Evolutionary conservation across 92 coral and sea anemone genomes (phyloP).

Genomic region (Hydrozoanthus gracilis): DNA sequence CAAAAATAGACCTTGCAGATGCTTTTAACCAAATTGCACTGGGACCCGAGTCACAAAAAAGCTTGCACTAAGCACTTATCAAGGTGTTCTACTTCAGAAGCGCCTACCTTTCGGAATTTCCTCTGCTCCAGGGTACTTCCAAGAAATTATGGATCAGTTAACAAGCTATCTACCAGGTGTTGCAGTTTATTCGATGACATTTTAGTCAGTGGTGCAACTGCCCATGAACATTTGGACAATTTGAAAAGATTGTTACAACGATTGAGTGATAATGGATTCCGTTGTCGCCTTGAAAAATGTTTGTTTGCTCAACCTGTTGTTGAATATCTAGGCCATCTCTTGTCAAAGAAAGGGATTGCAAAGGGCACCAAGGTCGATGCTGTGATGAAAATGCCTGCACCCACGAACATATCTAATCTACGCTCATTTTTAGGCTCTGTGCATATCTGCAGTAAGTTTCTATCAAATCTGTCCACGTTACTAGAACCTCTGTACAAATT

Average conservation of each 20-base stretch:
- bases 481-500: constrained; percentile 39
- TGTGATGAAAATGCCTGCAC: constrained; percentile 41
- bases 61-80: constrained; percentile 6
- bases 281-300: constrained; percentile 45
- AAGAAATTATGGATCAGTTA: constrained; percentile 12
- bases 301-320: constrained; percentile 36
- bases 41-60: constrained; percentile 11
- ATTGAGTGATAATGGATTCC: constrained; percentile 37
- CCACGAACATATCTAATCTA: constrained; percentile 41
- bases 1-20: constrained; percentile 57
- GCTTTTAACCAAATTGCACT: constrained; percentile 5
- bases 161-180: constrained; percentile 12
- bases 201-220: constrained; percentile 31
- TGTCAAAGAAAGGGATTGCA: constrained; percentile 40
- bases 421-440: constrained; percentile 44
- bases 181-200: constrained; percentile 30
- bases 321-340: constrained; percentile 43
- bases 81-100: constrained; percentile 11
- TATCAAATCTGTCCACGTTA: constrained; percentile 44
- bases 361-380: constrained; percentile 36
- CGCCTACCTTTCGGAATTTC: constrained; percentile 7
- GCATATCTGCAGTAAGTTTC: constrained; percentile 39
- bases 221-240: constrained; percentile 19
- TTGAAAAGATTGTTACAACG: constrained; percentile 5
- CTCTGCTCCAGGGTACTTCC: constrained; percentile 12